Percentiles rank a stretch among this genome's conserved stretches.
phyloP scores from a whole-genome alignment of 2,888 invertebrate species.

The Cosmia pyralina region DNA sequence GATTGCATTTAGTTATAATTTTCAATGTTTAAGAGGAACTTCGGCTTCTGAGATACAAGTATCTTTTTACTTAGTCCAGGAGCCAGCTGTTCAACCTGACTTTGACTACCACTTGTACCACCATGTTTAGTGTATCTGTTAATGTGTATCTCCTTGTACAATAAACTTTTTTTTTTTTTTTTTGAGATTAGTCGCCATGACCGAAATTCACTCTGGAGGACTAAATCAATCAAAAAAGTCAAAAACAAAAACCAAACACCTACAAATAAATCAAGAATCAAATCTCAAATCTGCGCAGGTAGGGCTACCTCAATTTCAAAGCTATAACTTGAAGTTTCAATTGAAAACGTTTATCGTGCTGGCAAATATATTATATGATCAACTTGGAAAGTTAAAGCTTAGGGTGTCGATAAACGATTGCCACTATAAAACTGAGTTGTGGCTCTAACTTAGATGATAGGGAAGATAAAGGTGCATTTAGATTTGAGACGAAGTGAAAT shows the following conservation, averaged over 20 bases:
- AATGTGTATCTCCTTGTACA: too few species aligned
- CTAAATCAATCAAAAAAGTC: background rate
- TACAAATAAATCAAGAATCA: slow-evolving; percentile 40
- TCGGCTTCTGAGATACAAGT: too few species aligned
- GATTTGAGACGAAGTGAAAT: slow-evolving; percentile 61
- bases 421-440: slow-evolving; percentile 79
- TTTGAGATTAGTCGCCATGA: too few species aligned
- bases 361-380: slow-evolving; percentile 66
- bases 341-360: slow-evolving; percentile 58
- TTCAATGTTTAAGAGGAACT: too few species aligned
- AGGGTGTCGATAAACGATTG: slow-evolving; percentile 74
- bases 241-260: background rate
- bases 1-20: too few species aligned
- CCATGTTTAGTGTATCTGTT: too few species aligned
- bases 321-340: slow-evolving; percentile 60
- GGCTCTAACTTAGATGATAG: slow-evolving; percentile 71
- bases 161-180: too few species aligned
- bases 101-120: too few species aligned
- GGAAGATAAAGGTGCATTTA: slow-evolving; percentile 72
- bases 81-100: too few species aligned
- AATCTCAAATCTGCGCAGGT: slow-evolving; percentile 31
- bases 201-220: too few species aligned
- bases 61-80: too few species aligned
- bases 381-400: slow-evolving; percentile 67
- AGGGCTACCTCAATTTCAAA: slow-evolving; percentile 42